Evolutionary conservation across 2,888 invertebrate genomes (phyloP), one percentile per base, ranked within the genome.

Genomic region (Diaperis boleti): DNA sequence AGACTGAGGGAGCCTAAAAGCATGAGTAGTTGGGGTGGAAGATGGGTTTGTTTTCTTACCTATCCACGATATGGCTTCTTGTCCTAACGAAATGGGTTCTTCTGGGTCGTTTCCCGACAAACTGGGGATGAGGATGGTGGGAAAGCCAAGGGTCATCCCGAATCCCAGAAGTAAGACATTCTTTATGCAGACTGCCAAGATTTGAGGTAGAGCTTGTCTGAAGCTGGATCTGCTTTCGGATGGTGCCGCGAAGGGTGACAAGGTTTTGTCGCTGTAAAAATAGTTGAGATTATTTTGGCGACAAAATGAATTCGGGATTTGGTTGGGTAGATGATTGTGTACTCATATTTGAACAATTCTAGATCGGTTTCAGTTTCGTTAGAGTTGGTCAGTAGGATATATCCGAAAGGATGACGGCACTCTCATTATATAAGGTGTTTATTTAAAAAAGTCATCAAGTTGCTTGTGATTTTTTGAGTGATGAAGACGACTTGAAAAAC

Each of bases 101-200:
- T 73, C 62, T 2, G 71, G 66, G 37, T 75, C 67, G 31, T 76
- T 80, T 1, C 86, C 87, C 42, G 86, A 81, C 35, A 93, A 85
- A 4, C 89, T 89, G 3, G 92, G 92, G 71, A 93, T 92, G 11
- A 92, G 85, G 64, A 93, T 92, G 2, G 93, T 92, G 0, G 92
- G 88, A 72, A 92, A 92, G 0, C 93, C 93, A 42, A 93, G 80
- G 0, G 92, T 91, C 86, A 92, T 90, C 52, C 93, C 93, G 78
- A 91, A 92, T 5, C 88, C 89, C 69, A 92, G 81, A 26, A 93
- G 84, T 29, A 93, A 82, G 60, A 91, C 83, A 81, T 93, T 94
- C 81, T 94, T 94, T 13, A 91, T 90, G 72, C 88, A 87, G 18
- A 92, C 92, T n/a, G 93, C 93, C 68, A 91, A 76, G 68, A 90